Percentiles rank a stretch among this genome's conserved stretches.
Evolutionary conservation across 2,113 vertebrate genomes (phyloP).

Genomic region (Pseudorectes ferrugineus): DNA sequence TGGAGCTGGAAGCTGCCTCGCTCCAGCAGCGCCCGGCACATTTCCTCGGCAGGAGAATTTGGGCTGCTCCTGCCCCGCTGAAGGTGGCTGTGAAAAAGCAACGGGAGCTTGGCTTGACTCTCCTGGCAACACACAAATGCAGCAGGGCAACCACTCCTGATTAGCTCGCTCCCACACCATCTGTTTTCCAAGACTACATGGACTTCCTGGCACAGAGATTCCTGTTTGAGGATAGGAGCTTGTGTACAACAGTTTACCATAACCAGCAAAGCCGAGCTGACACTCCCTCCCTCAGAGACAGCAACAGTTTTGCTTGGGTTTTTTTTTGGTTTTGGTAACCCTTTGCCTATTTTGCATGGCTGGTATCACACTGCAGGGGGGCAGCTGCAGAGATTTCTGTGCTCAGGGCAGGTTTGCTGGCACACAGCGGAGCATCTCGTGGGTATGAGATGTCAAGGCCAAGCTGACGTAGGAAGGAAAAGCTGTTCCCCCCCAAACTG

Average conservation of each 20-base stretch:
- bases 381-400: neutral
- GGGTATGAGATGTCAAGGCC: neutral
- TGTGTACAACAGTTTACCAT: conserved; percentile 57
- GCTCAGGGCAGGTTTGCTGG: neutral
- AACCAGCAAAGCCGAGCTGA: conserved; percentile 32
- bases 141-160: conserved; percentile 37
- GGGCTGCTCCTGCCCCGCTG: neutral
- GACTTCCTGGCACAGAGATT: conserved; percentile 43
- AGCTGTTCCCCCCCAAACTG: neutral
- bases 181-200: conserved; percentile 41
- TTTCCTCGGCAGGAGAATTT: neutral
- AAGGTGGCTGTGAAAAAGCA: conserved; percentile 30
- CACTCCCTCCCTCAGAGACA: conserved; percentile 23
- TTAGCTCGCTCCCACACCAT: conserved; percentile 42
- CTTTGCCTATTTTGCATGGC: neutral
- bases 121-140: conserved; percentile 25
- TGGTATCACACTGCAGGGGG: neutral
- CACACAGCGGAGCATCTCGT: neutral
- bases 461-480: neutral
- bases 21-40: neutral
- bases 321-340: neutral
- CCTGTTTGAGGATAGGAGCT: conserved; percentile 22
- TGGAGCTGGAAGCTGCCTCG: neutral
- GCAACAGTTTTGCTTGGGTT: neutral
- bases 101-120: conserved; percentile 7